Conservation (phyloP, 2,797 vertebrate genomes). For the Loriculus beryllinus region DNA sequence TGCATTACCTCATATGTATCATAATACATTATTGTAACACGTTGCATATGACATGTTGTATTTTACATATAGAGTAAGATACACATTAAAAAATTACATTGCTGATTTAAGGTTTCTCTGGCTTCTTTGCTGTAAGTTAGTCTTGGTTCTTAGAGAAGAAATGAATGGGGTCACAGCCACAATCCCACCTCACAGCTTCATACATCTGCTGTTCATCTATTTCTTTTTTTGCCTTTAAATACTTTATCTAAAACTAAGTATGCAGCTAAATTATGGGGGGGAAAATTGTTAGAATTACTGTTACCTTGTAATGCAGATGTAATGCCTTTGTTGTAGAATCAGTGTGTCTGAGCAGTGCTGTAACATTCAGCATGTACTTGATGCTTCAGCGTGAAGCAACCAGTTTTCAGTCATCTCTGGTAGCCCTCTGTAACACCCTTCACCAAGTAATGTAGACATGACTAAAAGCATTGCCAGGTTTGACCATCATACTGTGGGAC, state of each 20-base stretch:
- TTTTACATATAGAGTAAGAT: background rate
- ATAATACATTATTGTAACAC: background rate
- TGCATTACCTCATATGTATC: background rate
- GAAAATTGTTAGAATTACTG: background rate
- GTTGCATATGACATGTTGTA: background rate
- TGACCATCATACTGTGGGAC: background rate
- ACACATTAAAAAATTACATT: background rate
- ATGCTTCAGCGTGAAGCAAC: background rate
- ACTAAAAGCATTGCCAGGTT: background rate
- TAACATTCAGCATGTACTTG: background rate
- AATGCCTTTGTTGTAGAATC: background rate
- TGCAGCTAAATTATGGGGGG: background rate
- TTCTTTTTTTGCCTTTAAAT: background rate
- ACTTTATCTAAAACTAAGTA: background rate
- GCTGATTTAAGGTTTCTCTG: background rate
- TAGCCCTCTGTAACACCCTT: background rate
- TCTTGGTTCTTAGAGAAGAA: background rate
- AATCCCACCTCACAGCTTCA: background rate
- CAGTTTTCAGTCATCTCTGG: background rate
- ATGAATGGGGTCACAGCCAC: background rate
- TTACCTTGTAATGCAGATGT: background rate
- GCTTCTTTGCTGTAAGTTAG: background rate
- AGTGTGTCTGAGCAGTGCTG: background rate
- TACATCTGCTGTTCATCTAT: background rate
- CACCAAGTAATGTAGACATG: background rate